phyloP scores from a whole-genome alignment of 64 coral and sea anemone genomes.

The Montipora sp. region DNA sequence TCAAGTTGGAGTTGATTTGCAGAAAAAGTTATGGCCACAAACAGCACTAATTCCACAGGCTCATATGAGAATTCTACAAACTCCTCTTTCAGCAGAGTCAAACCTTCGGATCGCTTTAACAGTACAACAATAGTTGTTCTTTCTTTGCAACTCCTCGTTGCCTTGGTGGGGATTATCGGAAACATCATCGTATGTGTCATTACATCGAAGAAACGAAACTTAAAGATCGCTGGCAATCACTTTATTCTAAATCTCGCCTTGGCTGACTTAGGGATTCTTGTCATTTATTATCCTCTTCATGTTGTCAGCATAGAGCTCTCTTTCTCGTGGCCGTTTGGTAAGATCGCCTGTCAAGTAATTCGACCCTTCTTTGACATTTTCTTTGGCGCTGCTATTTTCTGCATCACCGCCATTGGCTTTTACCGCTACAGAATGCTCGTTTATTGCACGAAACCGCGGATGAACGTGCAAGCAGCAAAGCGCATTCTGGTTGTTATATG shows the following conservation, averaged over 20 bases:
- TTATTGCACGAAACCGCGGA: constrained; percentile 65
- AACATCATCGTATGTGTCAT: constrained; percentile 79
- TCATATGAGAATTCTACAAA: constrained; percentile 6
- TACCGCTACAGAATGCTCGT: constrained; percentile 87
- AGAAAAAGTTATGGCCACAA: not conserved
- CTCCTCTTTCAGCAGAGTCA: not conserved
- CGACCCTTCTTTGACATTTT: constrained; percentile 71
- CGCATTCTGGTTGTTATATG: constrained; percentile 77
- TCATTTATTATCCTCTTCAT: constrained; percentile 52
- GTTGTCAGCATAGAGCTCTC: constrained; percentile 58
- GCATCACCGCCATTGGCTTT: constrained; percentile 81
- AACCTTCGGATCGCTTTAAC: not conserved
- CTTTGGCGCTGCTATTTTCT: constrained; percentile 52
- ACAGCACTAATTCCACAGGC: not conserved
- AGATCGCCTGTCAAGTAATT: constrained; percentile 57
- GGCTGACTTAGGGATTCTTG: constrained; percentile 68
- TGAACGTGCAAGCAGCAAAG: constrained; percentile 53
- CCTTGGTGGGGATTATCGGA: constrained; percentile 54
- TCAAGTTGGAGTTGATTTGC: not conserved
- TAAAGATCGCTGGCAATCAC: constrained; percentile 60
- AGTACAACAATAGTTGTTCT: constrained; percentile 7
- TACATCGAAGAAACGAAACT: constrained; percentile 55
- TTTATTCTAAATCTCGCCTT: constrained; percentile 76
- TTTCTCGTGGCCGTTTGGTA: constrained; percentile 82
- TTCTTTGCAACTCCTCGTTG: constrained; percentile 49